phyloP scores from a whole-genome alignment of 2,113 vertebrate species.

The Todiramphus saurophagus region DNA sequence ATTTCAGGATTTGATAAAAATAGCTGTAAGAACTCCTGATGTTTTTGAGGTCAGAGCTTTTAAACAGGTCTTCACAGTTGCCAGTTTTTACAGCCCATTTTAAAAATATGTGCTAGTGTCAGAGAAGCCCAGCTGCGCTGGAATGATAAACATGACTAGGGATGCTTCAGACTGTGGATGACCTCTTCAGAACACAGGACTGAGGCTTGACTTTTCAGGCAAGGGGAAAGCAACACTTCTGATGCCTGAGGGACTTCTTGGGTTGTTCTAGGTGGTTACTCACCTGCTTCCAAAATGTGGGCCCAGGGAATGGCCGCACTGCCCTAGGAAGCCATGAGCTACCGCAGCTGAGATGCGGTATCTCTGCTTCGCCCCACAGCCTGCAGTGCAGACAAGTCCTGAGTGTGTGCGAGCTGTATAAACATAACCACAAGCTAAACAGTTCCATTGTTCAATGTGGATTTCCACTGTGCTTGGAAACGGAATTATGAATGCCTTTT shows the following conservation, averaged over 20 bases:
- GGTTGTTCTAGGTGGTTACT: neutral
- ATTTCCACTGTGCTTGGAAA: slow-evolving; percentile 15
- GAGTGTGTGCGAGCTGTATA: neutral
- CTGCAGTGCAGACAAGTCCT: neutral
- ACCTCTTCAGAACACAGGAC: neutral
- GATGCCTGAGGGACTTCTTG: neutral
- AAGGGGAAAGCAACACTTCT: neutral
- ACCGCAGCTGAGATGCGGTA: neutral
- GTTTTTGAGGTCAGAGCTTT: neutral
- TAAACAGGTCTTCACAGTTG: neutral
- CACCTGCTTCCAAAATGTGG: neutral
- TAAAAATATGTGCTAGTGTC: neutral
- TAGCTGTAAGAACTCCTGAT: neutral
- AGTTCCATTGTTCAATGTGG: neutral
- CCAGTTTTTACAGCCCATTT: neutral
- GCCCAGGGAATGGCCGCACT: neutral
- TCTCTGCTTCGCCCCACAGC: neutral
- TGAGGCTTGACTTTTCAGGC: neutral
- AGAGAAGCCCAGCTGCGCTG: neutral
- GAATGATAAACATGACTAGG: neutral
- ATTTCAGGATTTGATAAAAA: neutral
- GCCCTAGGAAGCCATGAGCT: neutral
- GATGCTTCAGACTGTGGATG: neutral
- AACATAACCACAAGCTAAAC: slow-evolving; percentile 15
- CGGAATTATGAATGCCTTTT: neutral